Conservation (phyloP, 2,113 vertebrate species). For the Crotalus helleri region DNA sequence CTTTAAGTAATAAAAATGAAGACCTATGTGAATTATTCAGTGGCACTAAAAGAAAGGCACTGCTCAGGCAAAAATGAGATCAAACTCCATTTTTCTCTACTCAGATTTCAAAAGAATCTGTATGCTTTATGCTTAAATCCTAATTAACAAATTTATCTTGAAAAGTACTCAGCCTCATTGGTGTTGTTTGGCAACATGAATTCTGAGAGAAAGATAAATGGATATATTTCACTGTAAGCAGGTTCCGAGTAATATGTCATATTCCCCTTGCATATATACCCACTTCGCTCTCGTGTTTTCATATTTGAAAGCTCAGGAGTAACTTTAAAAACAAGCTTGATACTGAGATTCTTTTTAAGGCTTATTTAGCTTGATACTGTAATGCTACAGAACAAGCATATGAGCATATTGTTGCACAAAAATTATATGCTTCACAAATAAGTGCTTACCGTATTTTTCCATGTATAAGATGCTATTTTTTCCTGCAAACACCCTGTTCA, state of each 20-base stretch:
- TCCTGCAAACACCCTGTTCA: no score
- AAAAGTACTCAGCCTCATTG: conserved; percentile 12
- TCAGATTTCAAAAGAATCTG: conserved; percentile 3
- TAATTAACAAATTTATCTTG: conserved; percentile 21
- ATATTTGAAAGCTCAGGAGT: conserved; percentile 15
- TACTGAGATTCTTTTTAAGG: background rate
- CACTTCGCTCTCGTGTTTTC: conserved; percentile 7
- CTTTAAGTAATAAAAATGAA: conserved; percentile 3
- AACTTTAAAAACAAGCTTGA: background rate
- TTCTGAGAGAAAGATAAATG: background rate
- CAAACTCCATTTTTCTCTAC: background rate
- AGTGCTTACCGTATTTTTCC: conserved; percentile 5
- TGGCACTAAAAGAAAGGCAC: background rate
- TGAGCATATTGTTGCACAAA: conserved; percentile 12
- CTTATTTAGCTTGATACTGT: background rate
- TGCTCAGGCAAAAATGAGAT: background rate
- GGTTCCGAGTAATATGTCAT: conserved; percentile 3
- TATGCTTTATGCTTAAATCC: conserved; percentile 9
- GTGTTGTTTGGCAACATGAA: conserved; percentile 24
- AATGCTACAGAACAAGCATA: conserved; percentile 5
- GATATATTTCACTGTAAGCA: conserved; percentile 6
- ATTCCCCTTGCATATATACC: background rate
- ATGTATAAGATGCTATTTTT: no score
- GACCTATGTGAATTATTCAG: background rate
- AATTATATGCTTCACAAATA: conserved; percentile 26